phyloP scores from a whole-genome alignment of 2,797 vertebrate genomes.

The Rhinogobio ventralis region DNA sequence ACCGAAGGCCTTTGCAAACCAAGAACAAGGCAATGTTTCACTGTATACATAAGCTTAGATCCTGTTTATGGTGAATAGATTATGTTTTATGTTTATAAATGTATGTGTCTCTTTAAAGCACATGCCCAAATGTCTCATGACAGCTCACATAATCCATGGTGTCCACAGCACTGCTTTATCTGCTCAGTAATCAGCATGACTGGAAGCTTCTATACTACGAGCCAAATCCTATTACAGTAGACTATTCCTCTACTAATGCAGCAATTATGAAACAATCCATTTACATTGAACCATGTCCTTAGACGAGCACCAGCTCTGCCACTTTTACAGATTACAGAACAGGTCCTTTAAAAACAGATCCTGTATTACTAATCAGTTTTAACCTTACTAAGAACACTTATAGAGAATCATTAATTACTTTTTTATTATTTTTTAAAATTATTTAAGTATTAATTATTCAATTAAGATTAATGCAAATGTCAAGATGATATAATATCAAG shows the following conservation, averaged over 20 bases:
- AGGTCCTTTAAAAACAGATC: constrained; percentile 27
- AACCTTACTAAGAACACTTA: constrained; percentile 2
- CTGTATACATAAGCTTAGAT: background rate
- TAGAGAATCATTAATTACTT: background rate
- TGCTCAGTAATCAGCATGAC: constrained; percentile 45
- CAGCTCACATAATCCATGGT: constrained; percentile 32
- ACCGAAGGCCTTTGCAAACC: constrained; percentile 12
- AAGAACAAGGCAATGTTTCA: background rate
- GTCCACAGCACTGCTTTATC: constrained; percentile 31
- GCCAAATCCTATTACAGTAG: constrained; percentile 53
- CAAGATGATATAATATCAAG: background rate
- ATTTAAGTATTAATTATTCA: background rate
- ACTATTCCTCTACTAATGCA: constrained; percentile 37
- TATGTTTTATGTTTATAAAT: constrained; percentile 1
- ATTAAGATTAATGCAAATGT: background rate
- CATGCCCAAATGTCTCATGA: constrained; percentile 8
- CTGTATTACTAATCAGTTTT: background rate
- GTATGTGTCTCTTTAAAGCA: constrained; percentile 5
- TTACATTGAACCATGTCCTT: constrained; percentile 47
- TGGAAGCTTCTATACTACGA: constrained; percentile 38
- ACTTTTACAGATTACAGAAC: constrained; percentile 23
- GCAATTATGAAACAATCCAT: constrained; percentile 50
- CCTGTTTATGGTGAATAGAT: background rate
- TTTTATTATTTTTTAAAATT: background rate
- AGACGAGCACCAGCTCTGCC: constrained; percentile 28